Percentiles rank a stretch among this genome's conserved stretches.
Conservation (phyloP, 2,888 invertebrate genomes). For the Galeruca laticollis region DNA sequence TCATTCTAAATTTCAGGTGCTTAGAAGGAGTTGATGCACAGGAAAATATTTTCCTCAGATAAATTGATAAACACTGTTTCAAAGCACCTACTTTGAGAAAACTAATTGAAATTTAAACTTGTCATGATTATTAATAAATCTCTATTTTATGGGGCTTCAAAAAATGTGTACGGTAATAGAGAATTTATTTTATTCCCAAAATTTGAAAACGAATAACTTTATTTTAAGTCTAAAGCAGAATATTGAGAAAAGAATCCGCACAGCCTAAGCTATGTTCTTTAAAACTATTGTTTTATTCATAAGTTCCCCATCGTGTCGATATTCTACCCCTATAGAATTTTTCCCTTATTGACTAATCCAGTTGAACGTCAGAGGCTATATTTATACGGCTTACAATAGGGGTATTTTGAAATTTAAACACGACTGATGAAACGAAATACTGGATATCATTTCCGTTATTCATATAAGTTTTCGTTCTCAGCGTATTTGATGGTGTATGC, state of each 20-base stretch:
- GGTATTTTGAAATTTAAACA: conserved; percentile 61
- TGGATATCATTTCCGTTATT: conserved; percentile 50
- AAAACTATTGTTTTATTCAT: conserved; percentile 69
- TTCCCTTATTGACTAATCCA: conserved; percentile 67
- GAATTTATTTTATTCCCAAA: conserved; percentile 5
- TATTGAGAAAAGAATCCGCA: conserved; percentile 55
- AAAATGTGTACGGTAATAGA: too few species aligned
- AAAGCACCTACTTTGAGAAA: too few species aligned
- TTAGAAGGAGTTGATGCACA: too few species aligned
- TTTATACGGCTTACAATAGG: conserved; percentile 65
- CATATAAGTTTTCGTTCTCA: conserved; percentile 36
- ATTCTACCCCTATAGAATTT: conserved; percentile 61
- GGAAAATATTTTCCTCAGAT: too few species aligned
- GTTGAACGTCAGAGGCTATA: conserved; percentile 62
- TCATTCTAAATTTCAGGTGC: too few species aligned
- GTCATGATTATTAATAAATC: too few species aligned
- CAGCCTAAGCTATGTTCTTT: conserved; percentile 60
- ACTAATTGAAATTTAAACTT: too few species aligned
- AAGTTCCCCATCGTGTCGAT: conserved; percentile 63
- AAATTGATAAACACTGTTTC: too few species aligned
- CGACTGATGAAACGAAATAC: conserved; percentile 61
- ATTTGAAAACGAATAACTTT: conserved; percentile 21
- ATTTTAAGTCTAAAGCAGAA: conserved; percentile 42
- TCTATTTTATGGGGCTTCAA: too few species aligned
- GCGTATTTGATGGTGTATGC: conserved; percentile 2